phyloP scores from a whole-genome alignment of 2,113 vertebrate genomes.

The Python bivittatus region DNA sequence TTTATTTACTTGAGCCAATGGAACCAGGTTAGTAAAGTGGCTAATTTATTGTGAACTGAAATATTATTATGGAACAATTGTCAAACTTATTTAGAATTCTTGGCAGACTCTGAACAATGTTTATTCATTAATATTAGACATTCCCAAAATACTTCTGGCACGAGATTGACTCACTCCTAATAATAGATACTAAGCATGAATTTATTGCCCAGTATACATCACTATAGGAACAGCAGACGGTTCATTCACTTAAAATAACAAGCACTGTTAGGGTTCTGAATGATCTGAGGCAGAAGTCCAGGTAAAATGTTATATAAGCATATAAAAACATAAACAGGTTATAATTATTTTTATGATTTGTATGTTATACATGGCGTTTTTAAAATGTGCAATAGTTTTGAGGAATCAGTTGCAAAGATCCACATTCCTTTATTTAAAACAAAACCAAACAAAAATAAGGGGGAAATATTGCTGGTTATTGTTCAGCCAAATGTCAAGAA shows the following conservation, averaged over 20 bases:
- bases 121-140: conserved; percentile 65
- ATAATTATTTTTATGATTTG: conserved; percentile 31
- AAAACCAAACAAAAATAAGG: not conserved
- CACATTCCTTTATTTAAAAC: conserved; percentile 47
- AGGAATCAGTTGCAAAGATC: conserved; percentile 40
- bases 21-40: conserved; percentile 47
- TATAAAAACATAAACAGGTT: conserved; percentile 28
- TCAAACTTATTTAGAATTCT: conserved; percentile 63
- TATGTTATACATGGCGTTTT: conserved; percentile 45
- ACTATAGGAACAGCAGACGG: conserved; percentile 48
- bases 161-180: conserved; percentile 51
- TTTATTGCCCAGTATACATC: conserved; percentile 62
- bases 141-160: conserved; percentile 66
- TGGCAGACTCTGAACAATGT: conserved; percentile 45
- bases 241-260: conserved; percentile 52
- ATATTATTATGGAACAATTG: conserved; percentile 53
- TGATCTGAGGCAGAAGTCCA: conserved; percentile 54
- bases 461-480: not conserved
- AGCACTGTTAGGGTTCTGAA: conserved; percentile 56
- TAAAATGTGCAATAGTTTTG: conserved; percentile 2
- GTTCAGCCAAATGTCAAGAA: not conserved
- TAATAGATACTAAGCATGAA: conserved; percentile 60
- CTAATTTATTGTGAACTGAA: conserved; percentile 61
- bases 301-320: conserved; percentile 46
- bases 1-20: conserved; percentile 48